Conservation (phyloP, 2,888 invertebrate species). For the Hyalella azteca region DNA sequence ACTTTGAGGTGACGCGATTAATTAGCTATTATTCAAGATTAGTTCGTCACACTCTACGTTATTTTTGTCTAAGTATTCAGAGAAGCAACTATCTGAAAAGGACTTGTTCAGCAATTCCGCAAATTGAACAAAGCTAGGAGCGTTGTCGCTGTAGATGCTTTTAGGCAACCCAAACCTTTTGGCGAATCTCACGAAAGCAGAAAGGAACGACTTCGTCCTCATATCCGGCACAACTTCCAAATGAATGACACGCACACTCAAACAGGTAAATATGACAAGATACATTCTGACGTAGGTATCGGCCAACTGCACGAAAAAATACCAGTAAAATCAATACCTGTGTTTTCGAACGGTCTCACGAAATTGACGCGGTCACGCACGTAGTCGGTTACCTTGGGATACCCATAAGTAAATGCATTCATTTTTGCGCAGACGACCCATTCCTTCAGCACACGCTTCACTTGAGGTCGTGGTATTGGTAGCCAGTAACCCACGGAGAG, state of each 20-base stretch:
- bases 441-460: background rate
- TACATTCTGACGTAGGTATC: background rate
- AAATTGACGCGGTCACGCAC: slow-evolving; percentile 1
- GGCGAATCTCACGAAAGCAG: background rate
- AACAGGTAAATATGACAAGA: background rate
- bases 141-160: background rate
- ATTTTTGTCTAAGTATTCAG: background rate
- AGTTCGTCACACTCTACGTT: no score
- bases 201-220: background rate
- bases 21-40: no score
- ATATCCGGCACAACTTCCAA: background rate
- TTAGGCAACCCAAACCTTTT: background rate
- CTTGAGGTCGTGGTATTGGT: background rate
- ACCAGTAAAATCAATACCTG: slow-evolving; percentile 29
- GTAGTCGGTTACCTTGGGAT: background rate
- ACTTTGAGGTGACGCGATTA: no score
- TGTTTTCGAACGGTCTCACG: background rate
- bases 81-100: background rate
- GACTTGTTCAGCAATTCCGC: background rate
- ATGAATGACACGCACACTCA: background rate
- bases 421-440: slow-evolving; percentile 26
- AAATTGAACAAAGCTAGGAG: background rate
- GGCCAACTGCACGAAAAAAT: background rate
- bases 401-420: slow-evolving; percentile 5
- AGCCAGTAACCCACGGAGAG: slow-evolving; percentile 38